These are phyloP conservation scores for Lordiphosa clarofinis DNA, from an alignment of 1,140 invertebrate genomes.

Conservation along the genomic window DNA sequence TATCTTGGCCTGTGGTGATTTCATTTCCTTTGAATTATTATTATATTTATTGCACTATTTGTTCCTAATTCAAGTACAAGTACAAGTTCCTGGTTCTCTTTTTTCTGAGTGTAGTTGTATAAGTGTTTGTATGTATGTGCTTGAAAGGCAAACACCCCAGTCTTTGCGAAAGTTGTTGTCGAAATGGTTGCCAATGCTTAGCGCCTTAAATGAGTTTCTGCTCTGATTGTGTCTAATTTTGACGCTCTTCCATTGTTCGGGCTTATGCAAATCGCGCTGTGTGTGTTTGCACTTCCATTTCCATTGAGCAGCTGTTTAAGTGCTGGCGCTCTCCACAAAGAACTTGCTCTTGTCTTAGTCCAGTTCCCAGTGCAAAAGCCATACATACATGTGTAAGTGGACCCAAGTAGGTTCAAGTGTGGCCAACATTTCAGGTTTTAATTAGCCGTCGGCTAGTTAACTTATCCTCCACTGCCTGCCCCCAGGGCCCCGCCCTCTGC, in stretches of 20 bases:
- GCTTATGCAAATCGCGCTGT: slow-evolving; percentile 42
- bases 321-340: slow-evolving; percentile 49
- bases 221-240: slow-evolving; percentile 76
- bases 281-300: slow-evolving; percentile 33
- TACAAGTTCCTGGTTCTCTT: no score
- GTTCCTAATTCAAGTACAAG: no score
- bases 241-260: slow-evolving; percentile 28
- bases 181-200: slow-evolving; percentile 69
- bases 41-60: no score
- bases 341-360: slow-evolving; percentile 62
- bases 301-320: slow-evolving; percentile 62
- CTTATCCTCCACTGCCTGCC: slow-evolving; percentile 46
- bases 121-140: slow-evolving; percentile 3
- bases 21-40: no score
- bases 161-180: slow-evolving; percentile 28
- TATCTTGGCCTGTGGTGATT: no score
- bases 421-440: slow-evolving; percentile 71
- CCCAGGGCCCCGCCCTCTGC: neutral
- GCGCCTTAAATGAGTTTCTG: slow-evolving; percentile 76
- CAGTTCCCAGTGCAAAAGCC: slow-evolving; percentile 66
- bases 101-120: no score
- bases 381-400: slow-evolving; percentile 19
- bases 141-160: slow-evolving; percentile 16
- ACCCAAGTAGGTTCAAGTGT: slow-evolving; percentile 49
- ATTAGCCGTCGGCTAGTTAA: slow-evolving; percentile 73